phyloP scores from a whole-genome alignment of 1,140 invertebrate species.

The Manduca sexta region DNA sequence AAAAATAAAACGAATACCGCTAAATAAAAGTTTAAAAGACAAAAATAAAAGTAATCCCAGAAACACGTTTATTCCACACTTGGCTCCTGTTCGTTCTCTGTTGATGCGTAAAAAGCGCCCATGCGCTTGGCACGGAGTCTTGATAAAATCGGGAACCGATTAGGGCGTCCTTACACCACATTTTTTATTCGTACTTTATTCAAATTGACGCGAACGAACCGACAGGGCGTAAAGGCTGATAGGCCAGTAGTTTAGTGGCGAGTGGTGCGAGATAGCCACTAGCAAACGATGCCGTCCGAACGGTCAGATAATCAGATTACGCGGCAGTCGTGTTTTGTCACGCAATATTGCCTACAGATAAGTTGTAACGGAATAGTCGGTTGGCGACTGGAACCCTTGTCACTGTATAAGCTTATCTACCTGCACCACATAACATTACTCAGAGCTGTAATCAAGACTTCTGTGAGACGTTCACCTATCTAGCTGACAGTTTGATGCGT shows the following conservation, averaged over 20 bases:
- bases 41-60: not conserved
- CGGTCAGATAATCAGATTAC: conserved; percentile 38
- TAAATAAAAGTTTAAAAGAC: not conserved
- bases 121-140: conserved; percentile 16
- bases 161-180: conserved; percentile 27
- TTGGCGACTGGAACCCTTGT: conserved; percentile 5
- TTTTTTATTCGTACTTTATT: conserved; percentile 37
- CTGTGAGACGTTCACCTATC: conserved; percentile 3
- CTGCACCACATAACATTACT: conserved; percentile 5
- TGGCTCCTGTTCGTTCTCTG: conserved; percentile 9
- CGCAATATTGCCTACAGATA: conserved; percentile 35
- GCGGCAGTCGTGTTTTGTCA: conserved; percentile 39
- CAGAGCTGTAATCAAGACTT: conserved; percentile 1
- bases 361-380: conserved; percentile 20
- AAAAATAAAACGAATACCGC: too few species aligned
- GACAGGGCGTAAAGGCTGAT: conserved; percentile 35
- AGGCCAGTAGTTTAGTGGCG: conserved; percentile 30
- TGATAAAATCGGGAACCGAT: conserved; percentile 34
- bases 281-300: conserved; percentile 21
- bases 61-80: conserved; percentile 9
- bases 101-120: conserved; percentile 28
- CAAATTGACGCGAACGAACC: conserved; percentile 31
- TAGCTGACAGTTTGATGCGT: not conserved
- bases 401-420: conserved; percentile 10
- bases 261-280: conserved; percentile 24